These are phyloP conservation scores for Uropetala carovei DNA, from an alignment of 2,888 invertebrate species.

Conservation along the genomic window DNA sequence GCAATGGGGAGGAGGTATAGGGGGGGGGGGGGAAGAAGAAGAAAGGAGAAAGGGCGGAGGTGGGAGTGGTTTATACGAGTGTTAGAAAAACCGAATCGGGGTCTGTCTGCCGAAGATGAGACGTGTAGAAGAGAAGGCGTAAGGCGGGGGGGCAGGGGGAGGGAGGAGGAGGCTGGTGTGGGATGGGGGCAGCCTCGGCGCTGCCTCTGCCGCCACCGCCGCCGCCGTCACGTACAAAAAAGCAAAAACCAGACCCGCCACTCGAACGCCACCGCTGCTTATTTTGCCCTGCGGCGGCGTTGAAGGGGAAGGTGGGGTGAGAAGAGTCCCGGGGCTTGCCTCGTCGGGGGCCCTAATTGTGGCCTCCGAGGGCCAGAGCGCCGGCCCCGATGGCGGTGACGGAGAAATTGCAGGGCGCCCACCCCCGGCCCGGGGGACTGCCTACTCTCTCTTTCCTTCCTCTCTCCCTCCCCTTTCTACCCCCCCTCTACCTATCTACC, in stretches of 20 bases:
- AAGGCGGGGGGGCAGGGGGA: background rate
- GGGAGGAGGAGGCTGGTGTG: background rate
- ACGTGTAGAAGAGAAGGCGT: background rate
- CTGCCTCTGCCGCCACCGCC: background rate
- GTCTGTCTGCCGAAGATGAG: background rate
- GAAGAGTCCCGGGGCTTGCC: slow-evolving; percentile 5
- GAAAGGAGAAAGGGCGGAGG: background rate
- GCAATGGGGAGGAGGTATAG: background rate
- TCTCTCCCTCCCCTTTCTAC: background rate
- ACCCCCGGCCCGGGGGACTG: background rate
- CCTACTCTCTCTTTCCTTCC: background rate
- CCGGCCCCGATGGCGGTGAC: slow-evolving; percentile 57
- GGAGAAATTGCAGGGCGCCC: slow-evolving; percentile 62
- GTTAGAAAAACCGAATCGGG: slow-evolving; percentile 45
- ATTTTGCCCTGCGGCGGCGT: slow-evolving; percentile 34
- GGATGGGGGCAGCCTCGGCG: background rate
- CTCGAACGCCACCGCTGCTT: slow-evolving; percentile 40
- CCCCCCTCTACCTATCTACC: background rate
- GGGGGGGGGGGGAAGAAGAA: background rate
- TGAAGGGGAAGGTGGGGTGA: background rate
- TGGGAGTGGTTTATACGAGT: slow-evolving; percentile 44
- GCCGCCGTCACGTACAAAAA: background rate
- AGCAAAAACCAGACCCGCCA: slow-evolving; percentile 31
- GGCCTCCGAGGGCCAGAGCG: slow-evolving; percentile 44
- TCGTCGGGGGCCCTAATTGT: slow-evolving; percentile 42